A percentile compares a stretch with the other conserved stretches of the same genome.
Evolutionary conservation across 2,113 vertebrate species (phyloP).

Genomic region (Otus sunia): DNA sequence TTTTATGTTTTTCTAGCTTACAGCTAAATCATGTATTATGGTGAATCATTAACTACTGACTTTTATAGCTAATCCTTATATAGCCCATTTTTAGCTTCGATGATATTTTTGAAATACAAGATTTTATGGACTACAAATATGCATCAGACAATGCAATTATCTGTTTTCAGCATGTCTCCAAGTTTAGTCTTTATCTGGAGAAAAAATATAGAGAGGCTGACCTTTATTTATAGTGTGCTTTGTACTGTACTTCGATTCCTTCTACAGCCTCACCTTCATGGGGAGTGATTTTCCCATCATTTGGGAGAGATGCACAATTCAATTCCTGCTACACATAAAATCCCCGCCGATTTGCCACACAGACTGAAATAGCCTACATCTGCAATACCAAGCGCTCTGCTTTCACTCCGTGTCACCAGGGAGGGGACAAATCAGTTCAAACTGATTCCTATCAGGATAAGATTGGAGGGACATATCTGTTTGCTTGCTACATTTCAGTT

Average conservation of each 20-base stretch:
- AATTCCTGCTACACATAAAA: slow-evolving; percentile 22
- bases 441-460: neutral
- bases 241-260: slow-evolving; percentile 1
- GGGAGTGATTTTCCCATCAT: slow-evolving; percentile 20
- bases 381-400: neutral
- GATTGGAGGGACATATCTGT: neutral
- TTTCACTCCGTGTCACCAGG: neutral
- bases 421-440: slow-evolving; percentile 24
- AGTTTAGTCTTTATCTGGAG: neutral
- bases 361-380: neutral
- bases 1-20: slow-evolving; percentile 58
- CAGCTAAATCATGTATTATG: slow-evolving; percentile 48
- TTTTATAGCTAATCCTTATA: slow-evolving; percentile 53
- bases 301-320: slow-evolving; percentile 13
- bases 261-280: slow-evolving; percentile 37
- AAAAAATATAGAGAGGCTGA: neutral
- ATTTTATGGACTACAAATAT: neutral
- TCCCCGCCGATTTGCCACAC: neutral
- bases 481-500: neutral
- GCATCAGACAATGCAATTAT: neutral
- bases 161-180: neutral
- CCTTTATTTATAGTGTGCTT: slow-evolving; percentile 16
- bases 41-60: slow-evolving; percentile 54
- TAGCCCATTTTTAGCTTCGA: neutral
- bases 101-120: neutral